These are phyloP conservation scores for Melieria picta DNA, from an alignment of 2,888 invertebrate species.

Conservation along the genomic window DNA sequence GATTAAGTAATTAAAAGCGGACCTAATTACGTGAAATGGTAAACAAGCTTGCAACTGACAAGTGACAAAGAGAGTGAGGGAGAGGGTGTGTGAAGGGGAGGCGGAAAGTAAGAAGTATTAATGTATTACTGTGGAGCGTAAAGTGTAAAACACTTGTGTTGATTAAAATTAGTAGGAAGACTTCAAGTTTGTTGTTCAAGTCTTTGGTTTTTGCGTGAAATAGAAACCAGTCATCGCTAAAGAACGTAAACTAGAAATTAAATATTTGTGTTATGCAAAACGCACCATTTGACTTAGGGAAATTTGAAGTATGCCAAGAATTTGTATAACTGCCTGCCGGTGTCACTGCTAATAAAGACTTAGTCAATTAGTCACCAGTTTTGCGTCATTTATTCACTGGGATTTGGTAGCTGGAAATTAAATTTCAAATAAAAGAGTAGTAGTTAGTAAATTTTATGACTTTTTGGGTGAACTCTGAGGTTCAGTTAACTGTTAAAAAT, in stretches of 20 bases:
- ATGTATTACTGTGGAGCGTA: neutral
- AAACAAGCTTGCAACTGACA: neutral
- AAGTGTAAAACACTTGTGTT: neutral
- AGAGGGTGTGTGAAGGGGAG: neutral
- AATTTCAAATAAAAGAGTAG: no score
- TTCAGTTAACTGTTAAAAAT: no score
- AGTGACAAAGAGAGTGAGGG: neutral
- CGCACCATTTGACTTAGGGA: no score
- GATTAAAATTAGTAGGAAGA: neutral
- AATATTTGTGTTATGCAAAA: neutral
- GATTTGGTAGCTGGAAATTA: no score
- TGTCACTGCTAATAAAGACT: no score
- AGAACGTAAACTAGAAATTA: constrained; percentile 3
- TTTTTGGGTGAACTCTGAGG: no score
- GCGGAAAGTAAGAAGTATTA: neutral
- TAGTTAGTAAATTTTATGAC: no score
- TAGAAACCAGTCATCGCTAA: neutral
- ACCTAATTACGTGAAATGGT: neutral
- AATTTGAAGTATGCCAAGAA: no score
- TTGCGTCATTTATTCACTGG: no score
- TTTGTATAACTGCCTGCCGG: no score
- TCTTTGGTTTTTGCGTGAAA: constrained; percentile 16
- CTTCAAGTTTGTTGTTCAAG: constrained; percentile 26
- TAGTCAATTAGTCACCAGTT: no score
- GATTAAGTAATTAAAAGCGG: neutral